Evolutionary conservation across 30 jellyfish, hydroid and myxozoan genomes (phyloP).

Genomic region (Cassiopea xamachana): DNA sequence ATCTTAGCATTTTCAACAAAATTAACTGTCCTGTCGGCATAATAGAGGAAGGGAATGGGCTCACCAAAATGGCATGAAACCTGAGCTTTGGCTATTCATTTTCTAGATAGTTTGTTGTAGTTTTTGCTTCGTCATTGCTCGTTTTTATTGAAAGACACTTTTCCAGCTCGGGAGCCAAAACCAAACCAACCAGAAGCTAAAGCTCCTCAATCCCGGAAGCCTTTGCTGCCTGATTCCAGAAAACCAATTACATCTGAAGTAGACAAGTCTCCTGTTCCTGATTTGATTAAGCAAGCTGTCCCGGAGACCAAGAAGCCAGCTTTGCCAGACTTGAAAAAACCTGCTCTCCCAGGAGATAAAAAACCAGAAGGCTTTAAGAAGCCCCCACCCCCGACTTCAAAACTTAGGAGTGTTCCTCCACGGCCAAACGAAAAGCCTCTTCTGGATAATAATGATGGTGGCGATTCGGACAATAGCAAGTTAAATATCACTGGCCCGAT

Average conservation of each 20-base stretch:
- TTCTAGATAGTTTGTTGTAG: too few relatives aligned
- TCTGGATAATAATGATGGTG: constrained; percentile 6
- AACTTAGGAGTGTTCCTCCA: constrained; percentile 48
- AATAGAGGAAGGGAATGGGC: too few relatives aligned
- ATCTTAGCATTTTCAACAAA: too few relatives aligned
- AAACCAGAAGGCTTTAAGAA: constrained; percentile 41
- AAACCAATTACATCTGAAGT: constrained; percentile 29
- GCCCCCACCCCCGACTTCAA: constrained; percentile 79
- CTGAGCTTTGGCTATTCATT: too few relatives aligned
- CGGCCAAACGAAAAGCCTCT: constrained; percentile 53
- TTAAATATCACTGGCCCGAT: constrained; percentile 5
- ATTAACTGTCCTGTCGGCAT: too few relatives aligned
- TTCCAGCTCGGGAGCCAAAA: constrained; percentile 26
- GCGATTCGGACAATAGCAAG: constrained; percentile 22
- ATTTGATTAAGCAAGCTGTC: constrained; percentile 8
- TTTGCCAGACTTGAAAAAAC: constrained; percentile 32
- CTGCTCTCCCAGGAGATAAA: constrained; percentile 19
- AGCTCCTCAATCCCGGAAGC: constrained; percentile 16
- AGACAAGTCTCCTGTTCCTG: constrained; percentile 2
- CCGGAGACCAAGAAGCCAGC: constrained; percentile 7
- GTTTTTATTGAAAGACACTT: too few relatives aligned
- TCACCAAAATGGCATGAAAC: too few relatives aligned
- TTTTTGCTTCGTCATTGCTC: too few relatives aligned
- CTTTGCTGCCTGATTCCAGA: constrained; percentile 6
- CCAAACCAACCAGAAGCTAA: constrained; percentile 1